Evolutionary conservation across 2,113 vertebrate species (phyloP).

Genomic region (Cavia aperea): DNA sequence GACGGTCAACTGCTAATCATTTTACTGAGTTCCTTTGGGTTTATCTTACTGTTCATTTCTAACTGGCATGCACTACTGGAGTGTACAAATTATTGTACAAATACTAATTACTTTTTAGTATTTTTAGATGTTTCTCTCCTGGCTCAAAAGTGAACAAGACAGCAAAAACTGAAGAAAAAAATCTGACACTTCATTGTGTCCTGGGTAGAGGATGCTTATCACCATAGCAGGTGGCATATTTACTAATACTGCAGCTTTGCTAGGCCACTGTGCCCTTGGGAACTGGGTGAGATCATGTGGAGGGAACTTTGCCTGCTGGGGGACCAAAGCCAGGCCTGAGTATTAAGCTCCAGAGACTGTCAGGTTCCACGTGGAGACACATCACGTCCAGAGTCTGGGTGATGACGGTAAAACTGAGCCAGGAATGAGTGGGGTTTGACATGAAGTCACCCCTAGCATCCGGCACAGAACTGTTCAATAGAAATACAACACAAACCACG

Average conservation of each 20-base stretch:
- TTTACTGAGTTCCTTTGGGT: background rate
- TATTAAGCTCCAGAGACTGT: background rate
- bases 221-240: background rate
- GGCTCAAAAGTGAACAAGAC: slow-evolving; percentile 45
- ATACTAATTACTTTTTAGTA: slow-evolving; percentile 42
- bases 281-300: background rate
- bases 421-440: background rate
- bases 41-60: slow-evolving; percentile 35
- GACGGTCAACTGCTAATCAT: background rate
- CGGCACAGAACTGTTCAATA: background rate
- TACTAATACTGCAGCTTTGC: background rate
- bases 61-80: background rate
- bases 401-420: background rate
- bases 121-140: slow-evolving; percentile 38
- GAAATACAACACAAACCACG: background rate
- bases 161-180: slow-evolving; percentile 42
- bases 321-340: background rate
- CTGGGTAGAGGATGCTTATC: slow-evolving; percentile 17
- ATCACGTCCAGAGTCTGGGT: background rate
- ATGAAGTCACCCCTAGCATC: background rate
- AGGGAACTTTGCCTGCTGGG: background rate
- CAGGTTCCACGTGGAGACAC: background rate
- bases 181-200: slow-evolving; percentile 32
- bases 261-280: slow-evolving; percentile 35
- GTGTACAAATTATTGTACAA: slow-evolving; percentile 30